Evolutionary conservation across 2,888 invertebrate genomes (phyloP), one percentile per base, ranked within the genome.

Genomic region (Empis stercorea): DNA sequence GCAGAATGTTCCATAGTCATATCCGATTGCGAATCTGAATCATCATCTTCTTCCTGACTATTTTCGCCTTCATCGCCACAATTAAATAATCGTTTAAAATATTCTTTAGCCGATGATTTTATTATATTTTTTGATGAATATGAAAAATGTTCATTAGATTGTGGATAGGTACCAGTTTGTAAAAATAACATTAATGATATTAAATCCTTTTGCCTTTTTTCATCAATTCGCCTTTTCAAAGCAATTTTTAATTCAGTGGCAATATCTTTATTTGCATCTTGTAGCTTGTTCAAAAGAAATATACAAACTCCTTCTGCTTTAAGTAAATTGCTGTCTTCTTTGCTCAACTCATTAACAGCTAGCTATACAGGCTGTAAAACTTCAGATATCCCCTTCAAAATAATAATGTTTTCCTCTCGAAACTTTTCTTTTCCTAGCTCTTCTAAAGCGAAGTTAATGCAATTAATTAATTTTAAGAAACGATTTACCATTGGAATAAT

Each of bases 201-300:
- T 13, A 38, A 6, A 17, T 38, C 16, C 11, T 38, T 38, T 7
- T 38, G 7, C 9, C 36, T n/a, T 20, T 15, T 14, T 20, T 45
- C 45, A 36, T 36, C 30, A 27, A 37, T 44, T 16, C 47, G 43
- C 10, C 14, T 38, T 43, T 47, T 41, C 23, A 44, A n/a, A 20
- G 47, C 41, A 30, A 20, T 27, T 44, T 44, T 39, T 17, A 44
- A 37, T 39, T 49, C 43, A 23, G 10, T 46, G 45, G 46, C 45
- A 37, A 51, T 43, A 44, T 49, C 44, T 39, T 43, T 49, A 27
- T 47, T 47, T 47, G 41, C 39, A 36, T 46, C 43, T 50, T 52
- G 38, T 38, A 51, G 43, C 48, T 52, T 48, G 39, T 49, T 48
- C 43, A 47, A 45, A 14, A 52, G 49, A 47, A 51, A 51, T 49